Conservation (phyloP, 2,888 invertebrate species). For the Standfussiana lucernea region DNA sequence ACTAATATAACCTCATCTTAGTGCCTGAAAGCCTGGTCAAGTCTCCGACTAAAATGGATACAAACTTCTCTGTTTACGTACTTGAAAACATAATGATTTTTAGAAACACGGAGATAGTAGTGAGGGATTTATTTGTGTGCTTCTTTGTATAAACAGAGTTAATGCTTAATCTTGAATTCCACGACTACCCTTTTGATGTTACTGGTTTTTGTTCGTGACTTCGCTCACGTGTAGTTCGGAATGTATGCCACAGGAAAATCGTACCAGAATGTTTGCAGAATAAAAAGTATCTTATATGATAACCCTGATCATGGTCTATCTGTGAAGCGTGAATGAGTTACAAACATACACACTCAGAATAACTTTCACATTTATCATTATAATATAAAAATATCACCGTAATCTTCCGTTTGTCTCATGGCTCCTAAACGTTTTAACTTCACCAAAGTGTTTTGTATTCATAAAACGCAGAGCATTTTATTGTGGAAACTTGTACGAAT, state of each 20-base stretch:
- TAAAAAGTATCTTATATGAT: background rate
- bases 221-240: background rate
- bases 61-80: background rate
- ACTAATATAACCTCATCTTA: background rate
- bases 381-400: background rate
- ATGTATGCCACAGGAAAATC: background rate
- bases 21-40: background rate
- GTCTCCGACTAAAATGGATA: background rate
- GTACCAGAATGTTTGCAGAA: background rate
- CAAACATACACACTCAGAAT: background rate
- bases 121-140: background rate
- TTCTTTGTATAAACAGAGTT: background rate
- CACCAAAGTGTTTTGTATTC: constrained; percentile 60
- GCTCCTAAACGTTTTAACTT: constrained; percentile 40
- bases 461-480: constrained; percentile 57
- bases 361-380: no score
- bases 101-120: background rate
- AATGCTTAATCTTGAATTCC: background rate
- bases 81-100: background rate
- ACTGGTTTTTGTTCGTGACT: background rate
- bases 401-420: background rate
- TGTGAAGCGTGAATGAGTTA: background rate
- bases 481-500: constrained; percentile 45
- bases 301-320: background rate
- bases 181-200: background rate